Evolutionary conservation across 2,888 invertebrate species (phyloP), one percentile per base, ranked within the genome.

Genomic region (Cryptophagus acutangulus): DNA sequence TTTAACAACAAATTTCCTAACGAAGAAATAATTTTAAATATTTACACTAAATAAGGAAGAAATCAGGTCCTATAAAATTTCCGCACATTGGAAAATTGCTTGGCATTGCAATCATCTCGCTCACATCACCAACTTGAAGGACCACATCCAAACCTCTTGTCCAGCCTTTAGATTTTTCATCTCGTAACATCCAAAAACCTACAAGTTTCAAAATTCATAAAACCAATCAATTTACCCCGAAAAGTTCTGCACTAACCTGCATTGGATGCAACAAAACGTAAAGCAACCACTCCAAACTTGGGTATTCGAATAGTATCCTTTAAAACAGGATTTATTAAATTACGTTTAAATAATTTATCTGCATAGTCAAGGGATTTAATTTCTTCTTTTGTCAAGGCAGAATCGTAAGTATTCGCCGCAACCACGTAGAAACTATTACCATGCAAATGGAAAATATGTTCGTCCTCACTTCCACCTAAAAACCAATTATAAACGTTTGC

Each of bases 171-270:
- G 84, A 78, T 36, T 81, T 74, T 62, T 87, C 86, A 52, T 87
- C 87, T 52, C 87, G 78, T 63, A 88, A 74, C 67, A 88, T 75
- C 88, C 88, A 88, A 55, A 80, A 84, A 9, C 87, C 87, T 81
- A 54, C 30, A 66, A 58, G 28, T 30, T 17, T n/a, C 12, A 20
- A 33, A 38, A 38, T 31, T 31, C 9, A 10, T 12, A 16, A 16
- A 9, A 38, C 26, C 9, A 14, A 15, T 20, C 4, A 12, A 38
- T 16, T 33, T 17, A 10, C 10, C 9, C 9, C 3, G 16, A 20
- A 35, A 35, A 35, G 17, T 2, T 2, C 6, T 3, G 24, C 38
- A 54, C 52, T 62, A 65, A 81, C 81, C 81, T 55, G 86, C 84
- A 69, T 87, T 87, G 52, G 81, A 75, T 6, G 87, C 87, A 52